A percentile compares a stretch with the other conserved stretches of the same genome.
phyloP scores from a whole-genome alignment of 2,888 invertebrate genomes.

The Magallana nippona region DNA sequence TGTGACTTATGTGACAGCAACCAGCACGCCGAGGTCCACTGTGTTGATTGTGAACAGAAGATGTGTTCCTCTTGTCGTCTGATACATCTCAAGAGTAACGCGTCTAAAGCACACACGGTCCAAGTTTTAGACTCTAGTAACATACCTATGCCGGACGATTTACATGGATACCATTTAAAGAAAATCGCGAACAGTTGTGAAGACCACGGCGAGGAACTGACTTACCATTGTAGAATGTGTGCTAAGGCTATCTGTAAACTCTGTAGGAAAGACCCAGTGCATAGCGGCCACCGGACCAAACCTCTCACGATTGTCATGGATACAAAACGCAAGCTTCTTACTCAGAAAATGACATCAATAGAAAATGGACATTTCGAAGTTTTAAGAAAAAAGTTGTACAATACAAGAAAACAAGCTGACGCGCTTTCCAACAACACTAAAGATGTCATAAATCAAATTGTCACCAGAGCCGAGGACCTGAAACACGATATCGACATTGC shows the following conservation, averaged over 20 bases:
- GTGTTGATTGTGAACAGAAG: constrained; percentile 34
- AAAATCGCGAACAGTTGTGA: constrained; percentile 32
- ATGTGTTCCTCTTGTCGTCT: constrained; percentile 40
- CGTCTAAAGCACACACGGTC: constrained; percentile 41
- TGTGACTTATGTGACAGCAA: constrained; percentile 41
- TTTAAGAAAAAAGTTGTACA: constrained; percentile 35
- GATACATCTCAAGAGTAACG: constrained; percentile 42
- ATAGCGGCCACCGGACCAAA: constrained; percentile 48
- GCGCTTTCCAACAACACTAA: constrained; percentile 35
- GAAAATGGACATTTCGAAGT: constrained; percentile 36
- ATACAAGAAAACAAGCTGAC: constrained; percentile 35
- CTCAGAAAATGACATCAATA: not conserved
- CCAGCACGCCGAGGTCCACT: constrained; percentile 34
- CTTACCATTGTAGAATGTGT: constrained; percentile 48
- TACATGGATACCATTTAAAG: constrained; percentile 37
- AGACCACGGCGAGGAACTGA: constrained; percentile 38
- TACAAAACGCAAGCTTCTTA: constrained; percentile 34
- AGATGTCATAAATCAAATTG: constrained; percentile 32
- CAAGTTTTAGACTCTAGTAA: not conserved
- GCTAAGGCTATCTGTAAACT: constrained; percentile 43
- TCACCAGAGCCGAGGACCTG: constrained; percentile 32
- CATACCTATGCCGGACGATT: constrained; percentile 36
- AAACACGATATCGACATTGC: constrained; percentile 43
- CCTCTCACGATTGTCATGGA: constrained; percentile 37
- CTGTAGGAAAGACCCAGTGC: constrained; percentile 40